Base-by-base conservation (phyloP, 2,888 invertebrate genomes). In the Myathropa florea region DNA sequence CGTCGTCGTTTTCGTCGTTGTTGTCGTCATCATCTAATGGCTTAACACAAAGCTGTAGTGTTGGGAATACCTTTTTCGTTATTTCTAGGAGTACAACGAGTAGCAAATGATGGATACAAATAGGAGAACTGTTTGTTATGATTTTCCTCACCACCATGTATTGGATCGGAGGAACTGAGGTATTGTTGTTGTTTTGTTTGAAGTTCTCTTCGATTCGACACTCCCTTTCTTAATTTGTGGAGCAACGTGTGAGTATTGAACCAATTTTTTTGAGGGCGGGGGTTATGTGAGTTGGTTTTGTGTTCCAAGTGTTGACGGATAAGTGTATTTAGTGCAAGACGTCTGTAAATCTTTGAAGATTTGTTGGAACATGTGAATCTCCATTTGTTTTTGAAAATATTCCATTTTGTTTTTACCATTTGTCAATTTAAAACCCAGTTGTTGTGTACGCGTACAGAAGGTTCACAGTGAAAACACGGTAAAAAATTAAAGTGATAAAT, bases 111-210 rank as follows among this genome's bases (percentile, higher is more conserved):
- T 71, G 39, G 26, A 46, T 28, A 67, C 26, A 23, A 39, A 72
- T 65, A 57, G 67, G 7, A 18, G 33, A 36, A 60, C 12, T 67
- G 73, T 61, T 72, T 67, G 64, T 73, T 73, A 67, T 79, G 67
- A 67, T 73, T 80, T 68, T 55, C 23, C 46, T 21, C 26, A 53
- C 23, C 46, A 18, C 46, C 46, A 18, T 6, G 18, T n/a, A 46
- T 46, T 46, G 46, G 46, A 46, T 46, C 7, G 46, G 18, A 18
- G 18, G 18, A 7, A 46, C 46, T n/a, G 18, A 46, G 46, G 4
- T 46, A 46, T 4, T 46, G 46, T 46, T 46, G 46, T 46, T 46
- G 46, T 18, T 18, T 18, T 18, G 18, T 18, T 46, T 46, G n/a
- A n/a, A 46, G 18, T 46, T 18, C 46, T 46, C 18, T 6, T 7